phyloP scores from a whole-genome alignment of 30 jellyfish, hydroid and myxozoan species.

The Chironex yamaguchii region DNA sequence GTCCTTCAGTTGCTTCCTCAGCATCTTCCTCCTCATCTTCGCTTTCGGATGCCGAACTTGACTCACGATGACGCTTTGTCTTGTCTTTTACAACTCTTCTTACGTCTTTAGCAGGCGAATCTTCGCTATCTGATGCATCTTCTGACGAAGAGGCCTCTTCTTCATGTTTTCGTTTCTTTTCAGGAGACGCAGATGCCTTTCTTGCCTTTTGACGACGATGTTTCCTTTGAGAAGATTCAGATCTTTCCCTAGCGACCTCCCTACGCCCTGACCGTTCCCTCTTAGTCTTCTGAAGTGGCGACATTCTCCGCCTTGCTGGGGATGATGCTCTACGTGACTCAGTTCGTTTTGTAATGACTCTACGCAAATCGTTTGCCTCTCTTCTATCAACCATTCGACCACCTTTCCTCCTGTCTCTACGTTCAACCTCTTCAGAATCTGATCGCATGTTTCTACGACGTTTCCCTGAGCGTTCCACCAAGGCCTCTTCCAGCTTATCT shows the following conservation, averaged over 20 bases:
- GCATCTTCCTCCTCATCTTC: conserved; percentile 54
- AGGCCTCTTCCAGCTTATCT: background rate
- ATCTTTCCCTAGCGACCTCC: background rate
- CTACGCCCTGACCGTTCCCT: background rate
- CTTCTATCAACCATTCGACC: background rate
- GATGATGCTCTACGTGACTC: background rate
- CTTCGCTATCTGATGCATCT: background rate
- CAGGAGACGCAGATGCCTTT: background rate
- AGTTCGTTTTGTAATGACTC: background rate
- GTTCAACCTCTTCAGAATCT: background rate
- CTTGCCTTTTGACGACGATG: background rate
- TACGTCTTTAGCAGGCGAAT: background rate
- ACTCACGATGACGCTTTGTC: background rate
- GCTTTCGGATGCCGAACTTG: conserved; percentile 42
- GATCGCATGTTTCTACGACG: background rate
- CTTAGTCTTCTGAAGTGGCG: background rate
- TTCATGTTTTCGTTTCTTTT: background rate
- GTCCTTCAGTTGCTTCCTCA: conserved; percentile 9
- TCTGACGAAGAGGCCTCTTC: background rate
- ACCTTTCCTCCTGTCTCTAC: background rate
- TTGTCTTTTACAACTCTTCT: background rate
- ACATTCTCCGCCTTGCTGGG: background rate
- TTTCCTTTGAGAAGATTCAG: background rate
- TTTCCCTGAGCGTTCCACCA: background rate
- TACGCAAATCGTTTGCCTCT: background rate